Evolutionary conservation across 2,888 invertebrate genomes (phyloP), one percentile per base, ranked within the genome.

Genomic region (Desoria tigrina): DNA sequence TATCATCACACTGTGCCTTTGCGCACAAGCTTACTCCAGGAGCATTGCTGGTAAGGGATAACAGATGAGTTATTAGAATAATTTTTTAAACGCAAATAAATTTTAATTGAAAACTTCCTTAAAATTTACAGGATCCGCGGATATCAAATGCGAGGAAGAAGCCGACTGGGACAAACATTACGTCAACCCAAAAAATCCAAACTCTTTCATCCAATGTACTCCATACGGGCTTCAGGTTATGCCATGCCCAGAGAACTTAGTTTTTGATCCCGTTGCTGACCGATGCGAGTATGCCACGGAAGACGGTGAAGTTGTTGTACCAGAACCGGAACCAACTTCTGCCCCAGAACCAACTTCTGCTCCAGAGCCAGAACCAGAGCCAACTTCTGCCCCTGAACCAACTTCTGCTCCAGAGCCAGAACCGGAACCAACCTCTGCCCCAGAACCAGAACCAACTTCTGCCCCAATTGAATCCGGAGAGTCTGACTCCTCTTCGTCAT

Each of bases 361-460:
- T 45, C 9, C 45, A 45, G 9, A 6, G 16, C 16, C 45, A 6
- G 45, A 45, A 45, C 21, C 45, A 16, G 27, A 24, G 16, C 23
- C 21, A 26, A 18, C 51, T 21, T 7, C 51, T 14, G 51, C 27
- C 51, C 23, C 7, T 4, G 51, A 7, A 26, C 26, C 51, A 6
- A 26, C 21, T 4, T 9, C 7, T 7, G 21, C 51, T 16, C 23
- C 51, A 18, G 51, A 23, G 23, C 23, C 51, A 7, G 51, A 23
- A 51, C 16, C 45, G 16, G 51, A 51, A 23, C 23, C 23, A 3
- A 51, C 51, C 51, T 9, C 7, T 27, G 51, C 24, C 21, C 27
- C 51, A 23, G 51, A 45, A 45, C 39, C 39, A 39, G 39, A 39
- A 39, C n/a, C n/a, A n/a, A n/a, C n/a, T n/a, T n/a, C n/a, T n/a